Conservation (phyloP, 2,113 vertebrate species). For the Varanus salvator region DNA sequence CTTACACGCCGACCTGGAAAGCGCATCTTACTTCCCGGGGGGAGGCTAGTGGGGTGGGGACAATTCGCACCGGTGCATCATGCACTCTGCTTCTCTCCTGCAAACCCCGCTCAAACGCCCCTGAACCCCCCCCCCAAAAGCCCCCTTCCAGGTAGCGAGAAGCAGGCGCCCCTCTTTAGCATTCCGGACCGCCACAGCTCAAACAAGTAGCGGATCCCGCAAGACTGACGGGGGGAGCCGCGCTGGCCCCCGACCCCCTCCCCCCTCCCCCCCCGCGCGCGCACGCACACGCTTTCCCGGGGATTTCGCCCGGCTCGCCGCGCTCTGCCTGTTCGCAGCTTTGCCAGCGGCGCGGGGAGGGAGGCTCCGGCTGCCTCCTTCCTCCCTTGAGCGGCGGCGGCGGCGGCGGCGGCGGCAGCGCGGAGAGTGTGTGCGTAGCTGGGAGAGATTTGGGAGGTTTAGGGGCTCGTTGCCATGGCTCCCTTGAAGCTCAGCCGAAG, state of each 20-base stretch:
- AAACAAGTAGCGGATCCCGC: neutral
- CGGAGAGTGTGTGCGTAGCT: neutral
- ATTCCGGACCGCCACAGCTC: neutral
- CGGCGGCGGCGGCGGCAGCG: neutral
- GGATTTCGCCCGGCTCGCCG: neutral
- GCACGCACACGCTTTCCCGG: neutral
- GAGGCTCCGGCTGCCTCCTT: neutral
- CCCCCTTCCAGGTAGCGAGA: too few species aligned
- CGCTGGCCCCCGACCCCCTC: too few species aligned
- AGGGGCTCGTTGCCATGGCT: constrained; percentile 76
- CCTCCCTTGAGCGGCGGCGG: neutral
- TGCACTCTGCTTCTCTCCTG: too few species aligned
- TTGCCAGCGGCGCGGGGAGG: too few species aligned
- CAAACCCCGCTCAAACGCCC: too few species aligned
- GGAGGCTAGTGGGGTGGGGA: neutral
- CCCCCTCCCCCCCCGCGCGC: too few species aligned
- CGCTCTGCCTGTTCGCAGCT: neutral
- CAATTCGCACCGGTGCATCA: too few species aligned
- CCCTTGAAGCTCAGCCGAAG: constrained; percentile 64
- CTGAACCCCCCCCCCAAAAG: too few species aligned
- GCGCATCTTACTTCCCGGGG: neutral
- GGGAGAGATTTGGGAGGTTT: constrained; percentile 30
- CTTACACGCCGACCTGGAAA: neutral
- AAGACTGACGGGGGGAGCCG: neutral
- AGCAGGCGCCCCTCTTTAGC: neutral